Percentiles rank a stretch among this genome's conserved stretches.
phyloP scores from a whole-genome alignment of 2,113 vertebrate genomes.

The Tympanuchus pallidicinctus region DNA sequence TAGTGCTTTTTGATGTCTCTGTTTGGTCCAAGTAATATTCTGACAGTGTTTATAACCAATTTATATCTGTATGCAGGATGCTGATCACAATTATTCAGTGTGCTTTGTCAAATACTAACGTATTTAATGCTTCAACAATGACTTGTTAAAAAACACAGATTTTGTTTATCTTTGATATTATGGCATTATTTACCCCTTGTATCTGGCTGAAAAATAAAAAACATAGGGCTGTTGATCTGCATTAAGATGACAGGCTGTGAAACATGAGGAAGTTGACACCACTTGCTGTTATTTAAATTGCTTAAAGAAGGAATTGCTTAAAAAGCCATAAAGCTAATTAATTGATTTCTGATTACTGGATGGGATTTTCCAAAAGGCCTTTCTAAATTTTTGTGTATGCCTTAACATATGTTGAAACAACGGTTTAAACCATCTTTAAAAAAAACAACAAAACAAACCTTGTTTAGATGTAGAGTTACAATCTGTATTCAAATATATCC shows the following conservation, averaged over 20 bases:
- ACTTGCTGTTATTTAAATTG: neutral
- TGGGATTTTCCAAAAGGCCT: neutral
- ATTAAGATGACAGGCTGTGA: neutral
- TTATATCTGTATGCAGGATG: neutral
- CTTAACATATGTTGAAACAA: neutral
- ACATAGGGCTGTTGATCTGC: neutral
- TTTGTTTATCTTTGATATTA: neutral
- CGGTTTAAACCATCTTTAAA: neutral
- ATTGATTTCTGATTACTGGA: neutral
- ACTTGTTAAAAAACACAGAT: neutral
- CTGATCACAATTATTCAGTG: neutral
- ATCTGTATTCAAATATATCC: neutral
- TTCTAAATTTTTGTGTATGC: neutral
- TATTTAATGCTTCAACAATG: neutral
- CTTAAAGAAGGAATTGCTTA: neutral
- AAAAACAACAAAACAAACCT: fast-evolving
- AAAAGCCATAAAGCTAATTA: neutral
- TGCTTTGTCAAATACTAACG: neutral
- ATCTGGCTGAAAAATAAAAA: neutral
- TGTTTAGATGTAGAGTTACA: neutral
- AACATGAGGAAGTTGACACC: neutral
- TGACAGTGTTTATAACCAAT: neutral
- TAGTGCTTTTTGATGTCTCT: fast-evolving
- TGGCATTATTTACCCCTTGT: neutral
- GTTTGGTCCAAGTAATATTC: neutral